Evolutionary conservation across 2,113 vertebrate genomes (phyloP), one percentile per base, ranked within the genome.

Genomic region (Paramormyrops kingsleyae): DNA sequence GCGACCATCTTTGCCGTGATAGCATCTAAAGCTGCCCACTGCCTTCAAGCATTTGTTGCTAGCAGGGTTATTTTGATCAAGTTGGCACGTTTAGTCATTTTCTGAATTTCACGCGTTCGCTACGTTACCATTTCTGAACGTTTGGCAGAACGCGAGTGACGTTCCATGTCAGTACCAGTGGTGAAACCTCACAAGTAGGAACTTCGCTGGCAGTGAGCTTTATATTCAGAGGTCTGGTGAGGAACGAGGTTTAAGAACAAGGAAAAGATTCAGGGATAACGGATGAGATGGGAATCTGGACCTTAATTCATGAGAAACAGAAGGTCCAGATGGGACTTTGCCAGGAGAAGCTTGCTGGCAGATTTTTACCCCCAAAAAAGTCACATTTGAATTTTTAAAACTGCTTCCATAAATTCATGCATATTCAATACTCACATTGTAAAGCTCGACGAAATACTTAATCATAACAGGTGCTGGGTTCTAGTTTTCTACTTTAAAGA

Each of bases 71-170:
- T 84, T 89, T 83, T 24, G 27, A 59, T 47, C 80, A 85, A 88
- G 89, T 88, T 89, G 52, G 90, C 21, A 74, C n/a, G 74, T 92
- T 91, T 92, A 91, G 90, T 90, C 91, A 91, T 88, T 91, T 90
- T 4, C 84, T 91, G 92, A 92, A 90, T 94, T 94, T 95, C 94
- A n/a, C 44, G 21, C 83, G 24, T 47, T 10, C 42, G 10, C 12
- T n/a, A n/a, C 21, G 17, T 24, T 47, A 13, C 44, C 9, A 1
- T 84, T 21, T 44, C 44, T 46, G 7, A 7, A 39, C 1, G 77
- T 83, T 4, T 3, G 35, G 19, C 42, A 9, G 80, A 44, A 47
- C 12, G 7, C 19, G 31, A 21, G 35, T 3, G 21, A 84, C n/a
- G 83, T 84, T 21, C 9, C 46, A 1, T 17, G 21, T 24, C 39